Evolutionary conservation across 2,113 vertebrate species (phyloP).

Genomic region (Lonchura striata): DNA sequence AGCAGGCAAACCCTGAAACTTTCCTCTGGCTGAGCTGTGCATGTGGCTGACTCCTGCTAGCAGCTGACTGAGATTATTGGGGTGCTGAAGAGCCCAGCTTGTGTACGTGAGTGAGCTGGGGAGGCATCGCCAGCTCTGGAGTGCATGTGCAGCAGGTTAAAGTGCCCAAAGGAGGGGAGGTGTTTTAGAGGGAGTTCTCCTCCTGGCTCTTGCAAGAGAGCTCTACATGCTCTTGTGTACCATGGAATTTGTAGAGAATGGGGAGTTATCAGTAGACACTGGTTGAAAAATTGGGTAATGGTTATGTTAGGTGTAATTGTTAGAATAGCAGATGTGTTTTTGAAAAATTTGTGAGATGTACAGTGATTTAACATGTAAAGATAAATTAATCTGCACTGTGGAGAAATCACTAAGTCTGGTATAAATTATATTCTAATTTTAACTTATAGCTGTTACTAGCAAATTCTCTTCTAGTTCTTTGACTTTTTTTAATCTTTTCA

Average conservation of each 20-base stretch:
- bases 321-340: neutral
- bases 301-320: neutral
- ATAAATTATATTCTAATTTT: neutral
- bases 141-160: neutral
- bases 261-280: neutral
- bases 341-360: neutral
- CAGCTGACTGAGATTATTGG: neutral
- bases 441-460: neutral
- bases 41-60: neutral
- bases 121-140: neutral
- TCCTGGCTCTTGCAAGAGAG: neutral
- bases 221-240: neutral
- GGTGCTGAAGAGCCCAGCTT: neutral
- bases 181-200: neutral
- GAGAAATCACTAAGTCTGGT: neutral
- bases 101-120: neutral
- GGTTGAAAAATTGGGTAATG: neutral
- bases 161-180: fast-evolving
- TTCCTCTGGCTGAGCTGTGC: neutral
- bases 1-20: neutral
- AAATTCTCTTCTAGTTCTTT: neutral
- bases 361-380: neutral
- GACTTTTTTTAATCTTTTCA: neutral
- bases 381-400: neutral
- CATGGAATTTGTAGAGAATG: neutral